phyloP scores from a whole-genome alignment of 1,140 invertebrate species.

The Drosophila serrata region DNA sequence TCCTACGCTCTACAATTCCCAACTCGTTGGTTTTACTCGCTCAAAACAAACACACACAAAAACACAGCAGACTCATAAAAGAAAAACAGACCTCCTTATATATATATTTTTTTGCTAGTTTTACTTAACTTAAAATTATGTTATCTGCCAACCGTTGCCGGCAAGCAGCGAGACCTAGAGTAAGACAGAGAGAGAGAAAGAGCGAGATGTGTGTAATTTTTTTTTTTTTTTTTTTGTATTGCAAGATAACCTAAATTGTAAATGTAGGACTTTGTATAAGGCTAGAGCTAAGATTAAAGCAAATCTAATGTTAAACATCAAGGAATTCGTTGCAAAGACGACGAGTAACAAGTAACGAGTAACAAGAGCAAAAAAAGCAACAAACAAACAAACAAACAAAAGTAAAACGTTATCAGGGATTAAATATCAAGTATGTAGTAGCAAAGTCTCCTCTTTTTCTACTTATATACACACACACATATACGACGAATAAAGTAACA shows the following conservation, averaged over 20 bases:
- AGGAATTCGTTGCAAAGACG: slow-evolving; percentile 59
- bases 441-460: slow-evolving; percentile 65
- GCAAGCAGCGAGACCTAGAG: slow-evolving; percentile 41
- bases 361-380: slow-evolving; percentile 41
- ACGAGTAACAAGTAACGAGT: slow-evolving; percentile 7
- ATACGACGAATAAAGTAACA: slow-evolving; percentile 48
- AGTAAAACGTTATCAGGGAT: slow-evolving; percentile 82
- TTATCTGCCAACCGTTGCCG: slow-evolving; percentile 31
- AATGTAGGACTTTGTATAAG: slow-evolving; percentile 38
- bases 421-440: slow-evolving; percentile 76
- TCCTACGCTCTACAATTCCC: slow-evolving; percentile 7
- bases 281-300: slow-evolving; percentile 37
- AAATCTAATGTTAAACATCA: slow-evolving; percentile 56
- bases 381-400: slow-evolving; percentile 63
- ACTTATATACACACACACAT: slow-evolving; percentile 45
- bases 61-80: slow-evolving; percentile 10
- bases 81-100: slow-evolving; percentile 5
- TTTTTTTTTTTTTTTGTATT: slow-evolving; percentile 33
- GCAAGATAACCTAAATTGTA: slow-evolving; percentile 33
- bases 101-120: slow-evolving; percentile 20
- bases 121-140: slow-evolving; percentile 21
- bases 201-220: slow-evolving; percentile 24
- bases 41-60: slow-evolving; percentile 10
- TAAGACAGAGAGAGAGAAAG: slow-evolving; percentile 46
- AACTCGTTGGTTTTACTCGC: slow-evolving; percentile 17